phyloP scores from a whole-genome alignment of 2,113 vertebrate species.

The Lasiurus cinereus region DNA sequence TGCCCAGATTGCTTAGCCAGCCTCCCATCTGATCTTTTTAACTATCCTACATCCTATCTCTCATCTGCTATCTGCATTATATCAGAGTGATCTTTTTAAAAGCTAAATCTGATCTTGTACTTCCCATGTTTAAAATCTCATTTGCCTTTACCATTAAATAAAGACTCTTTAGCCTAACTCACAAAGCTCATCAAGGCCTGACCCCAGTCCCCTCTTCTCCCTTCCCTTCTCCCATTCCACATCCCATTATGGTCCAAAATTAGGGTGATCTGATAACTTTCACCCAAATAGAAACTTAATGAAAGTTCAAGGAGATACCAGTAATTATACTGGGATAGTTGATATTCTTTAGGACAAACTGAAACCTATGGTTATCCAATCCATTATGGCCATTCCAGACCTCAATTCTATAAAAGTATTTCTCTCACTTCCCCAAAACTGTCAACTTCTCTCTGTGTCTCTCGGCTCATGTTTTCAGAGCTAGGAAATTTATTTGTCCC shows the following conservation, averaged over 20 bases:
- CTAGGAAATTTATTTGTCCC: not conserved
- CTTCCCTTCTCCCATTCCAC: not conserved
- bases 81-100: not conserved
- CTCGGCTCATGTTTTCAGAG: conserved; percentile 14
- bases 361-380: not conserved
- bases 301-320: not conserved
- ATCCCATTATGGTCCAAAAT: not conserved
- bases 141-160: not conserved
- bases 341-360: not conserved
- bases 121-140: not conserved
- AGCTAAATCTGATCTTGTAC: not conserved
- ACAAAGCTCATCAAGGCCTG: not conserved
- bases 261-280: not conserved
- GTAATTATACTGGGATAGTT: conserved; percentile 1
- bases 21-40: not conserved
- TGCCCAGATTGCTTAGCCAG: not conserved
- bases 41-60: not conserved
- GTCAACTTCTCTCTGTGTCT: conserved; percentile 1
- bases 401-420: not conserved
- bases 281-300: not conserved
- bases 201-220: not conserved
- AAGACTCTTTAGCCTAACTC: not conserved
- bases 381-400: not conserved
- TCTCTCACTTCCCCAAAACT: not conserved
- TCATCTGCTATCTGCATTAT: not conserved